Conservation (phyloP, 2,888 invertebrate genomes). For the Leistus spinibarbis region DNA sequence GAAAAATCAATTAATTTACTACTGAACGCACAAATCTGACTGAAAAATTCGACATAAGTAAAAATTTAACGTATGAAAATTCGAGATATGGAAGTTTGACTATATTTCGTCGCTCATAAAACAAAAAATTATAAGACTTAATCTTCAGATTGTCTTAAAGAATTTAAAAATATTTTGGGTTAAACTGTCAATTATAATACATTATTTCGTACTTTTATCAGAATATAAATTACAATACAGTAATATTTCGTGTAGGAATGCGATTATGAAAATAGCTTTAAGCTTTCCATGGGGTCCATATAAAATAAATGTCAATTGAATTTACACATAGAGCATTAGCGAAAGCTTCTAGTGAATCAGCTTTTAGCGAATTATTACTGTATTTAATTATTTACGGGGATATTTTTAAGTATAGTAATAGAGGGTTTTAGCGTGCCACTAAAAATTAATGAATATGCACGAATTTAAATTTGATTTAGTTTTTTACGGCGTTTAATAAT, state of each 20-base stretch:
- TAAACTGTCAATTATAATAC: too few species aligned
- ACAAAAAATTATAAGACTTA: too few species aligned
- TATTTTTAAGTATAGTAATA: not conserved
- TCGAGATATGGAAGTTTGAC: too few species aligned
- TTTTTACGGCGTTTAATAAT: not conserved
- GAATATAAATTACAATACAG: not conserved
- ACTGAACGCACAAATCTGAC: too few species aligned
- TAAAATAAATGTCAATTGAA: too few species aligned
- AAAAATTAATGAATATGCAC: not conserved
- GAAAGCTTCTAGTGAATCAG: not conserved
- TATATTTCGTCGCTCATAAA: too few species aligned
- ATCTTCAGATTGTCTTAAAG: too few species aligned
- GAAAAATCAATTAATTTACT: too few species aligned
- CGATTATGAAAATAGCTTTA: not conserved
- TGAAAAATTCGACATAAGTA: too few species aligned
- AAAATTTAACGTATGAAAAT: too few species aligned
- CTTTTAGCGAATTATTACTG: not conserved
- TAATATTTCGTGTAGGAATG: not conserved
- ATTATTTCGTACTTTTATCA: too few species aligned
- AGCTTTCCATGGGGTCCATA: not conserved
- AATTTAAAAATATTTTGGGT: too few species aligned
- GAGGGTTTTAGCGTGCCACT: not conserved
- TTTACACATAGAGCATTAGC: not conserved
- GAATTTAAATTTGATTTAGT: not conserved
- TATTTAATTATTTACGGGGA: not conserved